A percentile compares a stretch with the other conserved stretches of the same genome.
These are phyloP conservation scores for Apogon talboti DNA, from an alignment of 2,797 vertebrate genomes.

Conservation along the genomic window DNA sequence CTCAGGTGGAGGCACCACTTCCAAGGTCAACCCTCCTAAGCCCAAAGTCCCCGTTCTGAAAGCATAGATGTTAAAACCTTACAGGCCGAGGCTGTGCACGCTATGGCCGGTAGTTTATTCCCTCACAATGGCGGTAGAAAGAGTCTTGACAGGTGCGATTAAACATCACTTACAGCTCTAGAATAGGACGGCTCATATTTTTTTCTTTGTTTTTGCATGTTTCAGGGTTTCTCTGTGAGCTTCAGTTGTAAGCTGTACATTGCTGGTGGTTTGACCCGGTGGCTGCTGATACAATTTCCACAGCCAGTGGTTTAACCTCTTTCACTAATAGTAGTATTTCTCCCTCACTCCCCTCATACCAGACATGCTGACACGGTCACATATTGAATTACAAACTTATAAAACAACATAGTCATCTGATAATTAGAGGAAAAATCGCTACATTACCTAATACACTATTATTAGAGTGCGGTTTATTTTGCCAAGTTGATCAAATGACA, in stretches of 20 bases:
- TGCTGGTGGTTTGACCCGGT: slow-evolving; percentile 58
- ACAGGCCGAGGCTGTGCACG: slow-evolving; percentile 38
- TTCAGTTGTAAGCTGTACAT: slow-evolving; percentile 3
- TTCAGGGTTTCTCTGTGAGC: slow-evolving; percentile 8
- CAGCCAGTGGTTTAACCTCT: slow-evolving; percentile 52
- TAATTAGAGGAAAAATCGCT: slow-evolving; percentile 12
- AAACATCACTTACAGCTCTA: not conserved
- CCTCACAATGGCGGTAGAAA: slow-evolving; percentile 19
- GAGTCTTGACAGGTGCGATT: not conserved
- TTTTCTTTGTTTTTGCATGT: slow-evolving; percentile 8
- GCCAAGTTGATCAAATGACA: slow-evolving; percentile 14
- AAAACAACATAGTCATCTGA: slow-evolving; percentile 41
- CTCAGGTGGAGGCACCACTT: slow-evolving; percentile 34
- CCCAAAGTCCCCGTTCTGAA: slow-evolving; percentile 26
- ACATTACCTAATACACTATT: slow-evolving; percentile 25
- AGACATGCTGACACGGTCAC: slow-evolving; percentile 49
- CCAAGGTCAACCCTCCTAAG: slow-evolving; percentile 44
- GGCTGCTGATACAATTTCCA: slow-evolving; percentile 50
- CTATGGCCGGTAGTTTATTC: slow-evolving; percentile 33
- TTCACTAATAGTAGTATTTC: slow-evolving; percentile 50
- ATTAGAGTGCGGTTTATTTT: slow-evolving; percentile 37
- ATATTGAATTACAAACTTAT: slow-evolving; percentile 44
- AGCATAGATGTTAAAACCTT: slow-evolving; percentile 62
- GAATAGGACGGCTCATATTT: not conserved
- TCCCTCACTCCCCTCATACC: slow-evolving; percentile 35